phyloP scores from a whole-genome alignment of 2,113 vertebrate species.

The Sylvia atricapilla region DNA sequence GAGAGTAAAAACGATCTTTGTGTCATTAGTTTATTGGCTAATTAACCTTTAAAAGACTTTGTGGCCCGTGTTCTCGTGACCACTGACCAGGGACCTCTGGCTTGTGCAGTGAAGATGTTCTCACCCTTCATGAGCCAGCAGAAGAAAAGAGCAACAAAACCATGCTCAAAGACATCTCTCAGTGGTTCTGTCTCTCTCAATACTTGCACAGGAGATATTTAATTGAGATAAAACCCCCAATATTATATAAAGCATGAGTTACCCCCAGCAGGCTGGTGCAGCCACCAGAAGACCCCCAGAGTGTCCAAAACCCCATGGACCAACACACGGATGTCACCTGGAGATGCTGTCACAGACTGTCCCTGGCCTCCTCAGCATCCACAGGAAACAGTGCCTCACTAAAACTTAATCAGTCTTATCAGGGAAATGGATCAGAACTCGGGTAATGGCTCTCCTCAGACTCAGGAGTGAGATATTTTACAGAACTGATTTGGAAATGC shows the following conservation, averaged over 20 bases:
- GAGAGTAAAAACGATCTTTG: background rate
- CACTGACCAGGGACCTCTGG: too few relatives aligned
- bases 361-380: background rate
- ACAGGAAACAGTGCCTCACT: background rate
- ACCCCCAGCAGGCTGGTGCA: background rate
- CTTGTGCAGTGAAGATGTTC: background rate
- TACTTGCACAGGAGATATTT: too few relatives aligned
- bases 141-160: background rate
- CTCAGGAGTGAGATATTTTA: background rate
- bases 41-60: too few relatives aligned
- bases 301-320: fast-evolving
- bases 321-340: fast-evolving
- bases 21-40: background rate
- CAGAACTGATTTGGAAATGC: background rate
- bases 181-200: background rate
- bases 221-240: fast-evolving
- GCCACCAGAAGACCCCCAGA: background rate
- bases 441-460: background rate
- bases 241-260: background rate
- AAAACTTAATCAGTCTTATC: background rate
- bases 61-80: too few relatives aligned
- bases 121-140: background rate
- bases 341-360: background rate
- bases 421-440: background rate
- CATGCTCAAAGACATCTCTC: background rate